Percentiles rank a stretch among this genome's conserved stretches.
Evolutionary conservation across 2,797 vertebrate species (phyloP).

Genomic region (Glyptemys insculpta): DNA sequence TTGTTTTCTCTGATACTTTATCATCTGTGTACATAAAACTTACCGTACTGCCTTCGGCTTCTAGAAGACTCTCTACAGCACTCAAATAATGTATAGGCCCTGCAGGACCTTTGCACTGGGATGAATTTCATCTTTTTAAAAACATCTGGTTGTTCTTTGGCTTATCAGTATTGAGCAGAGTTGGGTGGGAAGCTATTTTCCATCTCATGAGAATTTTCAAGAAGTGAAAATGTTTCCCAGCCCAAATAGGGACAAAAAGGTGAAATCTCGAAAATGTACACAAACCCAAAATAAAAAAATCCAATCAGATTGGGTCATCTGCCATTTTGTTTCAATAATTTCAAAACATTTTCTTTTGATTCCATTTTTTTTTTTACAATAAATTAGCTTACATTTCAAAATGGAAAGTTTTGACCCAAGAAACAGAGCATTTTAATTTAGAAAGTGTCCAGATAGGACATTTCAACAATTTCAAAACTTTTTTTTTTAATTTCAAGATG

Average conservation of each 20-base stretch:
- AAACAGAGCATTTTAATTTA: background rate
- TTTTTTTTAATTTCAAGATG: background rate
- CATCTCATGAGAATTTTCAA: background rate
- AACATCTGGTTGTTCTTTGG: background rate
- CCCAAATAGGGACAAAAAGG: background rate
- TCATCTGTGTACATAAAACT: background rate
- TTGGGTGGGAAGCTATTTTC: background rate
- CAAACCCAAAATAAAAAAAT: background rate
- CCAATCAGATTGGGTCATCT: background rate
- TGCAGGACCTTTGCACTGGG: background rate
- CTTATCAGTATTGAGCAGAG: background rate
- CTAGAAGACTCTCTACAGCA: background rate
- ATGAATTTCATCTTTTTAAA: background rate
- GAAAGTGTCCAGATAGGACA: background rate
- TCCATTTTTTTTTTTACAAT: background rate
- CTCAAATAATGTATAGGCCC: background rate
- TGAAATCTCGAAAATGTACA: background rate
- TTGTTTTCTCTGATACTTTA: background rate
- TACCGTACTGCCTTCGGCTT: background rate
- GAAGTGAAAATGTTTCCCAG: background rate
- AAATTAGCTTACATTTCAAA: background rate
- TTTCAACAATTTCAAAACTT: background rate
- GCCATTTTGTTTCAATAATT: background rate
- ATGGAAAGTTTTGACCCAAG: background rate
- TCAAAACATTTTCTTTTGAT: background rate